Percentiles rank a stretch among this genome's conserved stretches.
Evolutionary conservation across 2,888 invertebrate species (phyloP).

Genomic region (Neelides folsomi): DNA sequence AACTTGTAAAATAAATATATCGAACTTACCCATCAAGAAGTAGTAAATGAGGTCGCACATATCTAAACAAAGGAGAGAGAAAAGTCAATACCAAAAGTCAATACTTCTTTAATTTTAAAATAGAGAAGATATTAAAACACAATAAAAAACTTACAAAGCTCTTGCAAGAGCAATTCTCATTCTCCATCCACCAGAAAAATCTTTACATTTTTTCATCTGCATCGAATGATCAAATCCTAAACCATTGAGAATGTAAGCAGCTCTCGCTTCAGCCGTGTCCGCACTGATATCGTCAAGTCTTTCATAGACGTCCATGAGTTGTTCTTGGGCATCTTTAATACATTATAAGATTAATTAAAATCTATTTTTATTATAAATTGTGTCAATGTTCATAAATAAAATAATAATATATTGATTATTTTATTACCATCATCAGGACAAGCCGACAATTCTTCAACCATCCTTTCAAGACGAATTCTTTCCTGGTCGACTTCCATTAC

Average conservation of each 20-base stretch:
- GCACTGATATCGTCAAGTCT: conserved; percentile 92
- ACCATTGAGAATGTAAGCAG: conserved; percentile 89
- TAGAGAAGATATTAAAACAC: neutral
- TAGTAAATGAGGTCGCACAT: conserved; percentile 44
- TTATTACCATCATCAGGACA: conserved; percentile 66
- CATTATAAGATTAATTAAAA: too few species aligned
- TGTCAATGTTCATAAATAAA: too few species aligned
- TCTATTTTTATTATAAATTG: too few species aligned
- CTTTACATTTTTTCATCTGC: conserved; percentile 54
- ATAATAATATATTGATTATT: too few species aligned
- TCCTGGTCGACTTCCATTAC: conserved; percentile 99
- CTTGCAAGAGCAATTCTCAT: conserved; percentile 49
- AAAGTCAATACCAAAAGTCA: too few species aligned
- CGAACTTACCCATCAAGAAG: conserved; percentile 48
- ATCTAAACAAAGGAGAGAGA: conserved; percentile 6
- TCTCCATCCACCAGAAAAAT: conserved; percentile 49
- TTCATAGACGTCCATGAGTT: conserved; percentile 94
- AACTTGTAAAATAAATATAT: too few species aligned
- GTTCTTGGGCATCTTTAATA: conserved; percentile 88
- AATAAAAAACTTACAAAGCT: conserved; percentile 20
- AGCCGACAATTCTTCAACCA: conserved; percentile 77
- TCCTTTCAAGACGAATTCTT: conserved; percentile 71
- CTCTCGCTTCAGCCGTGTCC: conserved; percentile 85
- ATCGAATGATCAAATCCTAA: conserved; percentile 73
- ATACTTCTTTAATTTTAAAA: too few species aligned